Conservation (phyloP, 2,888 invertebrate genomes). For the Drepanosiphum platanoidis region DNA sequence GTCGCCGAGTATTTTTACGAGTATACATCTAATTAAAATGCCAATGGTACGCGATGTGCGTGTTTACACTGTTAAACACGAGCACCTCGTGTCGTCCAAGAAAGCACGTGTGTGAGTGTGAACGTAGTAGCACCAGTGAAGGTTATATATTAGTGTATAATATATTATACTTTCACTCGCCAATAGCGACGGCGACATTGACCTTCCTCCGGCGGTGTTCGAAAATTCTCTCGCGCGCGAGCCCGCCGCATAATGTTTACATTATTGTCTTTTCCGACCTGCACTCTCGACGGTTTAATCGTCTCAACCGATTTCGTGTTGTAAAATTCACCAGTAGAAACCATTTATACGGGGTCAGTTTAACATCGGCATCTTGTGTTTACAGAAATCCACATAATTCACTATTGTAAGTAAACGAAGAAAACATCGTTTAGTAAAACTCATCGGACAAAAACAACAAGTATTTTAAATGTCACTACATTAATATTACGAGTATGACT, state of each 20-base stretch:
- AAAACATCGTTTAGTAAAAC: too few relatives aligned
- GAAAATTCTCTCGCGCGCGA: conserved; percentile 21
- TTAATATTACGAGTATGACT: too few relatives aligned
- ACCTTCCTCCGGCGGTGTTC: conserved; percentile 24
- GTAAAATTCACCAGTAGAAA: not conserved
- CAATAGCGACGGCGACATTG: conserved; percentile 36
- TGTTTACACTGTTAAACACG: conserved; percentile 24
- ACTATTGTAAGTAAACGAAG: too few relatives aligned
- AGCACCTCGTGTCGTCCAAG: not conserved
- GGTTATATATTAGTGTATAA: conserved; percentile 16
- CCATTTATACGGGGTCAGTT: too few relatives aligned
- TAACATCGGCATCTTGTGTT: too few relatives aligned
- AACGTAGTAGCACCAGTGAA: conserved; percentile 11
- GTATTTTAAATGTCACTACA: too few relatives aligned
- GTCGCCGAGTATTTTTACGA: too few relatives aligned
- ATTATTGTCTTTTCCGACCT: not conserved
- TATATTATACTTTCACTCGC: conserved; percentile 38
- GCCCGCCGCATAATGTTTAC: not conserved
- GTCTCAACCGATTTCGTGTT: not conserved
- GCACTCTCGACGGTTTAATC: not conserved
- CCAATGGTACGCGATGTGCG: not conserved
- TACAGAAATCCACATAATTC: too few relatives aligned
- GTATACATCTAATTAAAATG: not conserved
- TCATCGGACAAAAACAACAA: too few relatives aligned
- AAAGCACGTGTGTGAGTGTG: not conserved